Conservation (phyloP, 1,140 invertebrate species). For the Lamellibrachia luymesi region DNA sequence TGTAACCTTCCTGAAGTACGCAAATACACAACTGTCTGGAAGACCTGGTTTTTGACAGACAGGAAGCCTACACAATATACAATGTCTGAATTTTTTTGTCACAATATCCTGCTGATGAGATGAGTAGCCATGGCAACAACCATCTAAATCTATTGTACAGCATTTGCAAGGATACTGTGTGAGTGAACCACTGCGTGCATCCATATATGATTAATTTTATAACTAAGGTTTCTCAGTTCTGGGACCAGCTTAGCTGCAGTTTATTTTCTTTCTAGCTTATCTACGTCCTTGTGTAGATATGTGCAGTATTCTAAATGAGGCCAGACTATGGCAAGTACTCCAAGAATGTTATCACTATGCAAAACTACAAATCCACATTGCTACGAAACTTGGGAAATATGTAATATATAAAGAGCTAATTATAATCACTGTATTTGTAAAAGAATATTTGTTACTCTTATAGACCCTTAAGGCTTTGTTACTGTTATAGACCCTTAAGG, state of each 20-base stretch:
- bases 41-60: background rate
- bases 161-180: too few species aligned
- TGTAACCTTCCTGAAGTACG: too few species aligned
- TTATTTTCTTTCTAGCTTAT: background rate
- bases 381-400: too few species aligned
- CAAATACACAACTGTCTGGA: background rate
- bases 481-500: too few species aligned
- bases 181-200: background rate
- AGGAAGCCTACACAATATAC: background rate
- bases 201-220: background rate
- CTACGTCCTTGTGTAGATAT: background rate
- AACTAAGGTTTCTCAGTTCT: too few species aligned
- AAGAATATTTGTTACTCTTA: background rate
- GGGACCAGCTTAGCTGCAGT: background rate
- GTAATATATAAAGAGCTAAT: too few species aligned
- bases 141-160: background rate
- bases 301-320: too few species aligned
- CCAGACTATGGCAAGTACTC: background rate
- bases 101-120: background rate
- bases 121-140: background rate
- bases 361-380: background rate
- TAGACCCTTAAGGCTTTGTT: background rate
- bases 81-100: background rate
- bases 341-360: background rate
- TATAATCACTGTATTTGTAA: too few species aligned